phyloP scores from a whole-genome alignment of 1,140 invertebrate species.

The Dermatophagoides farinae region DNA sequence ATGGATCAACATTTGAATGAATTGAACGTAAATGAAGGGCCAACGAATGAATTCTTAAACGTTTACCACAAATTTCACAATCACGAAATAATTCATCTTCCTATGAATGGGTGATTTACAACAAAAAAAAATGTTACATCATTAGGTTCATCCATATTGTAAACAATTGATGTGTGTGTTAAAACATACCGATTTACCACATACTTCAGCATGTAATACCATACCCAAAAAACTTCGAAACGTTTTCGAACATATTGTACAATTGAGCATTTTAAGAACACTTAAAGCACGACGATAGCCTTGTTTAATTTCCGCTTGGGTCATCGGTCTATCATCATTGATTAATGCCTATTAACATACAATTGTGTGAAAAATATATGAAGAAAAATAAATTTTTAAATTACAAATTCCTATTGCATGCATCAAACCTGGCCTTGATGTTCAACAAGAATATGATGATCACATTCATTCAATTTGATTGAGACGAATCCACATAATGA shows the following conservation, averaged over 20 bases:
- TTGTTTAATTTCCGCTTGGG: not conserved
- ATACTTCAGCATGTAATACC: not conserved
- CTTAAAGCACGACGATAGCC: not conserved
- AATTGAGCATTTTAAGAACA: not conserved
- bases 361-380: not conserved
- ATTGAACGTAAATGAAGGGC: not conserved
- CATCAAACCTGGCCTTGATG: not conserved
- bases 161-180: too few relatives aligned
- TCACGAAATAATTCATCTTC: not conserved
- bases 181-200: not conserved
- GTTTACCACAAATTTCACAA: conserved; percentile 4
- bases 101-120: too few relatives aligned
- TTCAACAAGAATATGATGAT: not conserved
- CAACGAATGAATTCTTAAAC: not conserved
- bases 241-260: not conserved
- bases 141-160: too few relatives aligned
- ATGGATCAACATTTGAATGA: not conserved
- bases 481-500: not conserved
- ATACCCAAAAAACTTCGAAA: not conserved
- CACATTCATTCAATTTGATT: not conserved
- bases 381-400: not conserved
- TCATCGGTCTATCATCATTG: not conserved
- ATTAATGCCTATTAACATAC: not conserved
- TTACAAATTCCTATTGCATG: not conserved
- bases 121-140: too few relatives aligned